These are phyloP conservation scores for Microtus richardsoni DNA, from an alignment of 2,113 vertebrate species.

Conservation along the genomic window DNA sequence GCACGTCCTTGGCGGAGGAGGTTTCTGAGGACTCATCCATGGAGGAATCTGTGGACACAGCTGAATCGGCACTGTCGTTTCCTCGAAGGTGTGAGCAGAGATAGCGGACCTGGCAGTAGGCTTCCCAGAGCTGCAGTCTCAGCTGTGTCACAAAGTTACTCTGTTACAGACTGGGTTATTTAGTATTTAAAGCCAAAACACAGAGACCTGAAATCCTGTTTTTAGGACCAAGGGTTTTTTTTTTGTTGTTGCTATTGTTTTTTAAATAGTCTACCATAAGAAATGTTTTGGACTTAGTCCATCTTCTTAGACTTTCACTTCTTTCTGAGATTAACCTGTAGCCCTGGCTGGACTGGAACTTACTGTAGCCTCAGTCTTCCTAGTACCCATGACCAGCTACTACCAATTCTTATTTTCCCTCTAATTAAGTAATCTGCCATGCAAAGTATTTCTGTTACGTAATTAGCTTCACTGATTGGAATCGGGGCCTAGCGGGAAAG, in stretches of 20 bases:
- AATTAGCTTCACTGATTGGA: neutral
- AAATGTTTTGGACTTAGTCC: neutral
- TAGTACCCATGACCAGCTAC: neutral
- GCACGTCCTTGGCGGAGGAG: conserved; percentile 96
- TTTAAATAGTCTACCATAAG: neutral
- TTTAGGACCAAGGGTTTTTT: neutral
- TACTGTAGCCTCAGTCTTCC: neutral
- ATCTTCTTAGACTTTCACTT: neutral
- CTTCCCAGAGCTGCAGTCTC: conserved; percentile 98
- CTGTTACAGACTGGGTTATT: neutral
- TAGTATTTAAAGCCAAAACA: neutral
- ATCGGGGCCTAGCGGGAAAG: neutral
- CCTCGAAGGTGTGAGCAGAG: conserved; percentile 98
- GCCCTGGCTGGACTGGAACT: neutral
- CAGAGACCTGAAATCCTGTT: neutral
- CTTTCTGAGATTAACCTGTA: neutral
- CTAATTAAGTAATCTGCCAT: neutral
- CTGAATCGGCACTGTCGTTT: conserved; percentile 96
- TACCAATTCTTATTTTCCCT: neutral
- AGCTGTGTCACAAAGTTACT: conserved; percentile 85
- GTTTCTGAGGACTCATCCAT: conserved; percentile 99
- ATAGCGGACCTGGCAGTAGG: conserved; percentile 96
- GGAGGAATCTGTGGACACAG: conserved; percentile 97
- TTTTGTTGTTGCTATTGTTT: neutral
- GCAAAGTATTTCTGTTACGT: neutral